Evolutionary conservation across 2,888 invertebrate species (phyloP).

Genomic region (Eilema griseolum): DNA sequence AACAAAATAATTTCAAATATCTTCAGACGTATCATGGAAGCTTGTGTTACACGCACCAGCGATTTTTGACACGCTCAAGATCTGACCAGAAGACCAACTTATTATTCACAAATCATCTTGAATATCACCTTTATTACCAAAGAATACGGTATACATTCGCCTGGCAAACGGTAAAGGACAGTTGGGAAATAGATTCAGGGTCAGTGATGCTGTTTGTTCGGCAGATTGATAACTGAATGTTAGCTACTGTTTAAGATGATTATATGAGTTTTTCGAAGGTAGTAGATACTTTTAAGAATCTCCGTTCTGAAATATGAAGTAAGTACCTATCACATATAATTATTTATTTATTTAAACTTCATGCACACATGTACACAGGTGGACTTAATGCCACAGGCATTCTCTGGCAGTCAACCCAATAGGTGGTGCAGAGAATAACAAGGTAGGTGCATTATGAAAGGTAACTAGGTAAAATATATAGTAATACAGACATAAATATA

Average conservation of each 20-base stretch:
- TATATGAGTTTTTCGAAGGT: not conserved
- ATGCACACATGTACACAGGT: no score
- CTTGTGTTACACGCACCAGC: slow-evolving; percentile 65
- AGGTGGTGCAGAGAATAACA: no score
- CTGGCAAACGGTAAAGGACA: slow-evolving; percentile 3
- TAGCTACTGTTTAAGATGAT: slow-evolving; percentile 57
- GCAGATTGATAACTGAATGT: slow-evolving; percentile 51
- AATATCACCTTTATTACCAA: not conserved
- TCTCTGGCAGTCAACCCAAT: no score
- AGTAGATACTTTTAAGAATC: no score
- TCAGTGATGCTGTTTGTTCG: slow-evolving; percentile 58
- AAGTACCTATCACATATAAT: no score
- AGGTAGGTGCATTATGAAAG: no score
- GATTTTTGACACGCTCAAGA: slow-evolving; percentile 60
- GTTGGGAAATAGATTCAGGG: slow-evolving; percentile 41
- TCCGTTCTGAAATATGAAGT: no score
- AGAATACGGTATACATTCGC: not conserved
- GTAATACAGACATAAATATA: no score
- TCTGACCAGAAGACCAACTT: slow-evolving; percentile 49
- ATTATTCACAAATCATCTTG: slow-evolving; percentile 9
- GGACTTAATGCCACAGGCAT: no score
- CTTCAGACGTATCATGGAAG: slow-evolving; percentile 70
- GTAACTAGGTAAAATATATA: no score
- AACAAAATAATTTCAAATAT: slow-evolving; percentile 36
- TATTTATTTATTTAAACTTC: no score